Percentiles rank a stretch among this genome's conserved stretches.
Evolutionary conservation across 2,797 vertebrate species (phyloP).

Genomic region (Acestrorhynchus altus): DNA sequence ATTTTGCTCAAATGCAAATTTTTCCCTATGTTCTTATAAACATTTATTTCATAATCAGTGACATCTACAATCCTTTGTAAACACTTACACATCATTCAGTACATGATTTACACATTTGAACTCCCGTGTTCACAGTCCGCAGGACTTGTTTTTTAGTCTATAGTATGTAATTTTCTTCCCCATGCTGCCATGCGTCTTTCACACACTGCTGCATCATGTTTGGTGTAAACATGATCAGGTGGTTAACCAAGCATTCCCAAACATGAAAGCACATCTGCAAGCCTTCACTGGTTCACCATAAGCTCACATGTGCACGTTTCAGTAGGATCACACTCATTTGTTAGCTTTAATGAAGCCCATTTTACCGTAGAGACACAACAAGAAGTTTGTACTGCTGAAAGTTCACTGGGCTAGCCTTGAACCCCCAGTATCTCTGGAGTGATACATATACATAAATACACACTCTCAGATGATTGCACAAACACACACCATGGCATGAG

Average conservation of each 20-base stretch:
- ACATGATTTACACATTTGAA: constrained; percentile 2
- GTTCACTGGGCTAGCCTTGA: constrained; percentile 22
- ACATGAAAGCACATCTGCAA: constrained; percentile 37
- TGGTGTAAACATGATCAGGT: constrained; percentile 22
- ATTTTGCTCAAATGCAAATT: neutral
- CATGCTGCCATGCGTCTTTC: neutral
- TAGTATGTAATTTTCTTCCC: neutral
- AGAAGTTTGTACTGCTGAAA: constrained; percentile 17
- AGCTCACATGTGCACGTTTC: constrained; percentile 12
- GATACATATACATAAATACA: constrained; percentile 47
- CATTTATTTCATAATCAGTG: neutral
- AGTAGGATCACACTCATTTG: neutral
- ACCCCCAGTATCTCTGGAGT: constrained; percentile 26
- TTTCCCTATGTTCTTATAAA: neutral
- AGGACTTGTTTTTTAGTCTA: neutral
- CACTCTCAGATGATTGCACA: constrained; percentile 24
- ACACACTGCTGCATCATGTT: constrained; percentile 28
- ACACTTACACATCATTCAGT: constrained; percentile 12
- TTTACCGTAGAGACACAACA: constrained; percentile 19
- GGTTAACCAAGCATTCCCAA: constrained; percentile 36
- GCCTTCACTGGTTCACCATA: constrained; percentile 19
- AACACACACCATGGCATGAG: constrained; percentile 25
- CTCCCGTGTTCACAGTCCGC: neutral
- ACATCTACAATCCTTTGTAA: constrained; percentile 20
- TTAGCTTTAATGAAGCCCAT: constrained; percentile 24